These are phyloP conservation scores for Entomyzon cyanotis DNA, from an alignment of 2,113 vertebrate genomes.

Conservation along the genomic window DNA sequence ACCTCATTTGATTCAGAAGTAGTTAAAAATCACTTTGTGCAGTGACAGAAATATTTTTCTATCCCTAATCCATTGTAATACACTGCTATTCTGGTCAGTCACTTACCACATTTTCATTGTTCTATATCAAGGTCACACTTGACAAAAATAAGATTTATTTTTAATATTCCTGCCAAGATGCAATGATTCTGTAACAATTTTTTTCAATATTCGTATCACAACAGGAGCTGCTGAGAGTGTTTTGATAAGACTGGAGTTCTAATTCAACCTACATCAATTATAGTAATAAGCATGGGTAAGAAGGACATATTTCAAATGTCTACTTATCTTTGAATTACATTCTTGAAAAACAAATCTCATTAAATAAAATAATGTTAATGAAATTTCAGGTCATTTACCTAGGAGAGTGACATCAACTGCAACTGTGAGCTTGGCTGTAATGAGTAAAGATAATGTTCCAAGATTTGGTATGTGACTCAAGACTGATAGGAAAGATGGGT, in stretches of 20 bases:
- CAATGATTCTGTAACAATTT: not conserved
- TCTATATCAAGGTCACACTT: not conserved
- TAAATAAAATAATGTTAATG: not conserved
- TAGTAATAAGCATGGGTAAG: not conserved
- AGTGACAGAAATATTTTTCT: not conserved
- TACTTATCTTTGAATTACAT: not conserved
- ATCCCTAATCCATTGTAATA: not conserved
- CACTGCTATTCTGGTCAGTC: not conserved
- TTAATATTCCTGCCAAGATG: not conserved
- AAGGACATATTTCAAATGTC: not conserved
- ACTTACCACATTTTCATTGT: not conserved
- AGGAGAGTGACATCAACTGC: not conserved
- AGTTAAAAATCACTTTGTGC: not conserved
- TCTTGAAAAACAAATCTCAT: not conserved
- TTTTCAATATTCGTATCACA: not conserved
- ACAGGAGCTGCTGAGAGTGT: not conserved
- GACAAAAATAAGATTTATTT: constrained; percentile 5
- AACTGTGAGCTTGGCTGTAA: not conserved
- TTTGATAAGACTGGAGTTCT: constrained; percentile 2
- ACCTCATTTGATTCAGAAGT: not conserved
- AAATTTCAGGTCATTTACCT: not conserved
- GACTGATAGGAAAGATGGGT: not conserved
- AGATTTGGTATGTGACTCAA: not conserved
- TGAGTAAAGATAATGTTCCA: not conserved
- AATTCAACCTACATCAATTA: not conserved